Evolutionary conservation across 2,797 vertebrate species (phyloP).

Genomic region (Molossus alvarezi): DNA sequence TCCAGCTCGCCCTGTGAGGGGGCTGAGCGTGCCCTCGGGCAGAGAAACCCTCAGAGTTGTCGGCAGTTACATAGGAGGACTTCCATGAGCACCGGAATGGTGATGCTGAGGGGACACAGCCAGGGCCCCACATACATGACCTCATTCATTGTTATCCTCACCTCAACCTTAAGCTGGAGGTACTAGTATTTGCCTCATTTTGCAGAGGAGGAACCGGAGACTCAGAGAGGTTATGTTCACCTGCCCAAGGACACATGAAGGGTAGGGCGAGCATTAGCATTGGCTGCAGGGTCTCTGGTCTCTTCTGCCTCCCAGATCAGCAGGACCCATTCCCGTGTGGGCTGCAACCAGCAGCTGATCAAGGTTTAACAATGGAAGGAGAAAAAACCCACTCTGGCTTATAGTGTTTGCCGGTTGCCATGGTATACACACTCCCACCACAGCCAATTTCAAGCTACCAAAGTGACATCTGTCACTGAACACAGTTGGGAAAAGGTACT

Average conservation of each 20-base stretch:
- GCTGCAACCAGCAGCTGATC: neutral
- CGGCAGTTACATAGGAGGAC: neutral
- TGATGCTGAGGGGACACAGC: neutral
- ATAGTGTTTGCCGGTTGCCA: neutral
- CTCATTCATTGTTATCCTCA: neutral
- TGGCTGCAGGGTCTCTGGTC: neutral
- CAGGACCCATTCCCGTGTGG: neutral
- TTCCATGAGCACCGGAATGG: fast-evolving
- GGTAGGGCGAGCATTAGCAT: neutral
- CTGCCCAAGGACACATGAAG: neutral
- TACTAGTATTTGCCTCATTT: neutral
- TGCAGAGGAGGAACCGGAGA: conserved; percentile 9
- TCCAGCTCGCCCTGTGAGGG: neutral
- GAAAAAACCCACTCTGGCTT: neutral
- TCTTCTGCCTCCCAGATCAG: neutral
- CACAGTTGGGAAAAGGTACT: neutral
- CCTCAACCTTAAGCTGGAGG: neutral
- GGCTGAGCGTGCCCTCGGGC: neutral
- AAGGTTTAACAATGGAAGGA: neutral
- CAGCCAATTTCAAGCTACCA: neutral
- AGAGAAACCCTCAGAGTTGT: neutral
- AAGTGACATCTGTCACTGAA: neutral
- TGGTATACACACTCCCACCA: conserved; percentile 33
- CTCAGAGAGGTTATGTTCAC: neutral
- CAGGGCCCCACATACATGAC: fast-evolving